These are phyloP conservation scores for Allacma fusca DNA, from an alignment of 2,888 invertebrate species.

Conservation along the genomic window DNA sequence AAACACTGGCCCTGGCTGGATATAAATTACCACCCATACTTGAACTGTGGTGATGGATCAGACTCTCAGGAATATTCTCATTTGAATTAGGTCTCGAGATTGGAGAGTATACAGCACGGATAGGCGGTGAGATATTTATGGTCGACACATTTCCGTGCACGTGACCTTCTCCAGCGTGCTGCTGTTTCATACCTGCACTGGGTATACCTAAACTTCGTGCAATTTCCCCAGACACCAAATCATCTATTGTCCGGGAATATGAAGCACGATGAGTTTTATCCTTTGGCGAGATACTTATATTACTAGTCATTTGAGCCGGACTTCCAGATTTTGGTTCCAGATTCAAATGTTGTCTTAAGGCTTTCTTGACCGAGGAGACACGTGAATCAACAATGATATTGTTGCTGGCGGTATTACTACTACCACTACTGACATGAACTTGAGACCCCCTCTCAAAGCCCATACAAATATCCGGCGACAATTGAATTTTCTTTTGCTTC, in stretches of 20 bases:
- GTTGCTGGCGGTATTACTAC: background rate
- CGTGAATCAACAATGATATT: background rate
- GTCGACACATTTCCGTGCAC: background rate
- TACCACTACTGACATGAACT: background rate
- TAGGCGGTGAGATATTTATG: conserved; percentile 59
- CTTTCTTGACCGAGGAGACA: conserved; percentile 33
- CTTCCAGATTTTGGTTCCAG: conserved; percentile 28
- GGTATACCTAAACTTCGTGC: conserved; percentile 85
- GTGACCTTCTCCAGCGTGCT: background rate
- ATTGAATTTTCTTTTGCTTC: conserved; percentile 52
- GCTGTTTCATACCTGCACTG: background rate
- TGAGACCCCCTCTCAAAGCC: background rate
- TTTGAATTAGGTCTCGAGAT: conserved; percentile 65
- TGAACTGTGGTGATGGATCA: background rate
- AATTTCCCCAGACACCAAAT: conserved; percentile 87
- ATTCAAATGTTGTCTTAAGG: conserved; percentile 39
- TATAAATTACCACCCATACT: background rate
- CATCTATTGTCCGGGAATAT: conserved; percentile 81
- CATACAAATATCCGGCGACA: conserved; percentile 55
- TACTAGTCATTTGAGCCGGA: conserved; percentile 64
- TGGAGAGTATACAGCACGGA: conserved; percentile 64
- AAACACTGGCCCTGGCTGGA: conserved; percentile 53
- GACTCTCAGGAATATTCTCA: conserved; percentile 57
- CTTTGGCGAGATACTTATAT: conserved; percentile 14
- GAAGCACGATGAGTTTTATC: conserved; percentile 47